These are phyloP conservation scores for Xestoiulus laeticollis DNA, from an alignment of 2,888 invertebrate genomes.

Conservation along the genomic window DNA sequence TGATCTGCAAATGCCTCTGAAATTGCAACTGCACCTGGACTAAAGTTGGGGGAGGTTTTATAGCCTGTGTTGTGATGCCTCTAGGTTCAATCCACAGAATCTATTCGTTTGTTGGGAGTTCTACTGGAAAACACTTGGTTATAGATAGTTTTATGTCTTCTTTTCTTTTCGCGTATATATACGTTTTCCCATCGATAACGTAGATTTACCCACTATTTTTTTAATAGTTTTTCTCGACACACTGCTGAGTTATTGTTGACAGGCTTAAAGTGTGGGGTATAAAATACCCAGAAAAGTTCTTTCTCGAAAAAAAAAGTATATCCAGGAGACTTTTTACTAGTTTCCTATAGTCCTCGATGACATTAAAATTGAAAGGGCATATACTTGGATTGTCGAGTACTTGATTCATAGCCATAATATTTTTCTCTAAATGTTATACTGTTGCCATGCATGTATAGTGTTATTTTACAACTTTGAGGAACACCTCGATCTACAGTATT, in stretches of 20 bases:
- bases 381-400: background rate
- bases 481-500: no score
- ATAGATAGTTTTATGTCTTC: background rate
- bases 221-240: background rate
- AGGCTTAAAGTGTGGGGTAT: background rate
- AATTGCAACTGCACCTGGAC: conserved; percentile 11
- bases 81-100: background rate
- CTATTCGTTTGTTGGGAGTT: background rate
- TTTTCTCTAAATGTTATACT: background rate
- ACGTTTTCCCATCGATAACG: background rate
- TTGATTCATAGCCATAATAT: background rate
- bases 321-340: background rate
- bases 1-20: background rate
- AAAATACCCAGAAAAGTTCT: background rate
- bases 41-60: background rate
- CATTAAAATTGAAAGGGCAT: background rate
- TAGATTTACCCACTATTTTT: background rate
- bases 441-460: background rate
- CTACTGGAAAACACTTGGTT: background rate
- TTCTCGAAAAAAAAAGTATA: background rate
- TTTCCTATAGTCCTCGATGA: background rate
- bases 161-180: background rate
- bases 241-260: background rate
- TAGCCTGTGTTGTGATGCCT: background rate
- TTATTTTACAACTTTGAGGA: background rate